Conservation (phyloP, 1,140 invertebrate species). For the Drosophila subpulchrella region DNA sequence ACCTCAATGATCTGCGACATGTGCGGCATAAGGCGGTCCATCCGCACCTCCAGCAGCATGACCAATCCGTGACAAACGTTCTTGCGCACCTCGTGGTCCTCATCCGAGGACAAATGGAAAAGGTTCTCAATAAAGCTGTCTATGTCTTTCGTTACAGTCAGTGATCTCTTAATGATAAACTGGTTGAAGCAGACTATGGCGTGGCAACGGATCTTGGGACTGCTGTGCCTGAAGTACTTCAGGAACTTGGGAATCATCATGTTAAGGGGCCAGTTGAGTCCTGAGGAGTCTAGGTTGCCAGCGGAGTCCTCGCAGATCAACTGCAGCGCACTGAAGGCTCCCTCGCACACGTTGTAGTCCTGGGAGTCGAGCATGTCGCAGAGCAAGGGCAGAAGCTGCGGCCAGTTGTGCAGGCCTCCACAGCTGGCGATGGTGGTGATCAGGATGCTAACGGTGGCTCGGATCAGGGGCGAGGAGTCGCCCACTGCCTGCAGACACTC, state of each 20-base stretch:
- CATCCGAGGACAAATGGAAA: slow-evolving; percentile 91
- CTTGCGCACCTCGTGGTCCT: slow-evolving; percentile 95
- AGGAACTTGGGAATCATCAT: slow-evolving; percentile 99
- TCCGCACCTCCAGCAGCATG: slow-evolving; percentile 97
- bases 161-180: slow-evolving; percentile 96
- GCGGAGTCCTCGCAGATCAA: slow-evolving; percentile 99
- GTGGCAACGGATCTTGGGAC: slow-evolving; percentile 98
- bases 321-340: slow-evolving; percentile 98
- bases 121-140: slow-evolving; percentile 96
- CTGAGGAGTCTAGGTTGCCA: slow-evolving; percentile 96
- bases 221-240: slow-evolving; percentile 97
- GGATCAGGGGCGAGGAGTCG: slow-evolving; percentile 96
- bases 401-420: slow-evolving; percentile 97
- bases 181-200: slow-evolving; percentile 99
- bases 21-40: slow-evolving; percentile 97
- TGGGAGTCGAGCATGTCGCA: slow-evolving; percentile 98
- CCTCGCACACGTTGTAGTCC: slow-evolving; percentile 98
- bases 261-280: slow-evolving; percentile 95
- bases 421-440: slow-evolving; percentile 98
- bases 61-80: slow-evolving; percentile 98
- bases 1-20: slow-evolving; percentile 98
- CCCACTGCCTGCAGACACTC: slow-evolving; percentile 98
- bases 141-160: slow-evolving; percentile 96
- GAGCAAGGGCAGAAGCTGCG: slow-evolving; percentile 95
- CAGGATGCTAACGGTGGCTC: slow-evolving; percentile 98